Evolutionary conservation across 2,888 invertebrate species (phyloP), one percentile per base, ranked within the genome.

Genomic region (Troides aeacus): DNA sequence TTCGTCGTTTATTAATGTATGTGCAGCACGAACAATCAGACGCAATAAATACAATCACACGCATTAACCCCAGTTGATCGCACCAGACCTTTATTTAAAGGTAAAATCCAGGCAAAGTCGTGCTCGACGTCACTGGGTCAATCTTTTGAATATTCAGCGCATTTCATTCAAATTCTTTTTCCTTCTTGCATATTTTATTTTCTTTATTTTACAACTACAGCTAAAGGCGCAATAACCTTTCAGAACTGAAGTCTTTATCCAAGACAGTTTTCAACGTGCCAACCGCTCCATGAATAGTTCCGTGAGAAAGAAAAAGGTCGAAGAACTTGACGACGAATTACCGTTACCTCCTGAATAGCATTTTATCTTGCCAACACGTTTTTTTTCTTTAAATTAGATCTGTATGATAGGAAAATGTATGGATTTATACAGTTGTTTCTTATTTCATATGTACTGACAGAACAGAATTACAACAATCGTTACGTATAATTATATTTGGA

Each of bases 291-390:
- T 81, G 1, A 78, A 77, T 12, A 83, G 85, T 2, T 63, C 76
- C 1, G 86, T 84, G 6, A 74, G 70, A 21, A 84, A 79, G 72
- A 88, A 85, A 81, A 90, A 85, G 75, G 79, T 53, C 62, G 89
- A 89, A 53, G 87, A 89, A 56, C 86, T 84, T 66, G 90, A 90
- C 4, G 90, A 90, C n/a, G 92, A 93, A 61, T 77, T 93, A 61
- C 93, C 93, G 17, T 75, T 93, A 57, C 92, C 93, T 1, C 92
- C 92, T 2, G 93, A 93, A 73, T 92, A 80, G 57, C 24, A 50
- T 15, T 17, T 50, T 15, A 50, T 50, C 1, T 0, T 2, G 17
- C 18, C 5, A 2, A 50, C 50, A 50, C 50, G 7, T 56, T 17
- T 7, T 56, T 57, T 57, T 21, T 57, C 23, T 57, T 39, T 18